These are phyloP conservation scores for Pelosia muscerda DNA, from an alignment of 2,888 invertebrate genomes.

Conservation along the genomic window DNA sequence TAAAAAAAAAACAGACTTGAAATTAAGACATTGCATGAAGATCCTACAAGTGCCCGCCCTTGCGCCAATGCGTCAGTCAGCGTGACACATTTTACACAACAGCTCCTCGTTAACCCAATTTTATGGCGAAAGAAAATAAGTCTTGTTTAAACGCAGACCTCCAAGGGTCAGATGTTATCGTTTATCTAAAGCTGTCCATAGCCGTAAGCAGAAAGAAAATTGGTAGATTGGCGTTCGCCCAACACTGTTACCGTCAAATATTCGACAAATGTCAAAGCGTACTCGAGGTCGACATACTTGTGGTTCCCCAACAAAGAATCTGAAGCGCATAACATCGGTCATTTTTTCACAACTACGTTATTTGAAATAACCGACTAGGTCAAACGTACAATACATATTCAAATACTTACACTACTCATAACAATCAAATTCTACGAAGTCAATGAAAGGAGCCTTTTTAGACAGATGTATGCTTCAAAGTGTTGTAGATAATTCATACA, in stretches of 20 bases:
- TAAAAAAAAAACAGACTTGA: neutral
- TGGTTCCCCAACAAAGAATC: constrained; percentile 58
- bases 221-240: constrained; percentile 36
- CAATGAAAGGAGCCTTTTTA: neutral
- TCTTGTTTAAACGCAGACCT: constrained; percentile 7
- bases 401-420: constrained; percentile 4
- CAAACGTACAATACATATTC: constrained; percentile 15
- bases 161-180: constrained; percentile 21
- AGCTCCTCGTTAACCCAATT: neutral
- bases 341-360: constrained; percentile 38
- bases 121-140: neutral
- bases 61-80: neutral
- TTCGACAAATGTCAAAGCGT: constrained; percentile 63
- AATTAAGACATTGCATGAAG: neutral
- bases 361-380: constrained; percentile 36
- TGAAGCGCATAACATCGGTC: constrained; percentile 33
- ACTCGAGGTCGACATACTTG: constrained; percentile 60
- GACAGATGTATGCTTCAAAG: neutral
- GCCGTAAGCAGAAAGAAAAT: constrained; percentile 18
- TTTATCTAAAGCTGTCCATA: constrained; percentile 12
- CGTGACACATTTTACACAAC: neutral
- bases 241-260: constrained; percentile 42
- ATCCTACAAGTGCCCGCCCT: neutral
- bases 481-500: neutral
- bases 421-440: constrained; percentile 15